Evolutionary conservation across 2,888 invertebrate genomes (phyloP), one percentile per base, ranked within the genome.

Genomic region (Chelonus formosanus): DNA sequence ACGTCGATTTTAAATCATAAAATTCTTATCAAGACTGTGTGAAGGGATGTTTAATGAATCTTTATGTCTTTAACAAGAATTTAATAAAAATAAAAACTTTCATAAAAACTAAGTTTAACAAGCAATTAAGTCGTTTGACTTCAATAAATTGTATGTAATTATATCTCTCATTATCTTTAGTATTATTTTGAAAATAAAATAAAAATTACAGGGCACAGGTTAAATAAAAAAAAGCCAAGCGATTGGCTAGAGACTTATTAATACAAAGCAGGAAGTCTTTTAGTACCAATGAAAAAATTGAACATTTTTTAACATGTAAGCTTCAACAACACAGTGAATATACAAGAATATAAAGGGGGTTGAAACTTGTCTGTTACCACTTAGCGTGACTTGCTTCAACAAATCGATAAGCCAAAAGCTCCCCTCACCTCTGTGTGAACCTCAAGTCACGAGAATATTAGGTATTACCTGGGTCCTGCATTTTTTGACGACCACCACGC

Each of bases 301-400:
- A 48, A 48, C 5, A 48, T 48, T 48, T 48, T 40, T 6, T 40
- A 40, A 6, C 40, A 40, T 6, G 40, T 5, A 6, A 40, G 40
- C 40, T 40, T 40, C 6, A 40, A 40, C 40, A 6, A 6, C 47
- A 35, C 20, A 20, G 20, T 8, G 47, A 58, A 58, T 35, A n/a
- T 34, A 36, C 7, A 44, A 53, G 31, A 35, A 53, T 43, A 4
- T 8, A 54, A 57, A 65, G 70, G 54, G 70, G 67, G 69, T 70
- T 67, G 54, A 63, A 66, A 70, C 48, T 57, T 63, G 72, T 64
- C 74, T 69, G 75, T 34, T 45, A 7, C 20, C 31, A 55, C 55
- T 76, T 81, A 73, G 80, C 81, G 80, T 81, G 80, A 81, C 81
- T 81, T 61, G 73, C 58, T 59, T 56, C 32, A 36, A 7, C 55